Percentiles rank a stretch among this genome's conserved stretches.
phyloP scores from a whole-genome alignment of 53 echinoderm and acorn worm genomes.

The Stichopus horrens region DNA sequence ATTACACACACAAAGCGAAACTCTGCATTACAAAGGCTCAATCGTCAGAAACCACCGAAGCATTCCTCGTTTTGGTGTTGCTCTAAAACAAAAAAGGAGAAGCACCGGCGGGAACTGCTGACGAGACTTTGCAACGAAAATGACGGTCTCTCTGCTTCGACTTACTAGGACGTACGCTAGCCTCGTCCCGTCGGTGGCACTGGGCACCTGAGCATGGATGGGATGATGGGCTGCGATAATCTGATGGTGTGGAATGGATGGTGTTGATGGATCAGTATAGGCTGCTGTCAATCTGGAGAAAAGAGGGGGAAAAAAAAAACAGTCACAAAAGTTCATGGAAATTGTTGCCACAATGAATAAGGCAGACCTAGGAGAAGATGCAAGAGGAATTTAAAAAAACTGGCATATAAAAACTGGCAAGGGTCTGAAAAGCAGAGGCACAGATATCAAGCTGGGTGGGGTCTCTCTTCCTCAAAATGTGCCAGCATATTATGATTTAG shows the following conservation, averaged over 20 bases:
- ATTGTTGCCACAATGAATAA: neutral
- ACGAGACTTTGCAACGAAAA: neutral
- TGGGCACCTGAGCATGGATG: conserved; percentile 88
- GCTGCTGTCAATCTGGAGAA: conserved; percentile 80
- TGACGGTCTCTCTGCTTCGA: neutral
- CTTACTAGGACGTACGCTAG: conserved; percentile 97
- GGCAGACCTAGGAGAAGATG: too few species aligned
- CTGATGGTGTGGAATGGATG: conserved; percentile 79
- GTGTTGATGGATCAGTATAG: conserved; percentile 81
- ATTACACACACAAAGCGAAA: neutral
- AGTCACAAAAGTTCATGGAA: neutral
- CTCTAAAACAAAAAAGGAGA: too few species aligned
- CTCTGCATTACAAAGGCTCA: too few species aligned
- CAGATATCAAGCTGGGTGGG: too few species aligned
- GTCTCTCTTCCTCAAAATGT: too few species aligned
- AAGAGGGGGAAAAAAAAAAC: neutral
- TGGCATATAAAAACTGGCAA: too few species aligned
- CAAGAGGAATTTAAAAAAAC: too few species aligned
- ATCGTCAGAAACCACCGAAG: too few species aligned
- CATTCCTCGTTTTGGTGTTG: too few species aligned
- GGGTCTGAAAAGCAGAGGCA: too few species aligned
- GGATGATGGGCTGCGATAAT: conserved; percentile 87
- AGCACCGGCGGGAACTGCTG: too few species aligned
- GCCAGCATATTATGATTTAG: too few species aligned
- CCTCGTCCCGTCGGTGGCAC: conserved; percentile 75